Evolutionary conservation across 2,888 invertebrate species (phyloP).

Genomic region (Chironomus tentans): DNA sequence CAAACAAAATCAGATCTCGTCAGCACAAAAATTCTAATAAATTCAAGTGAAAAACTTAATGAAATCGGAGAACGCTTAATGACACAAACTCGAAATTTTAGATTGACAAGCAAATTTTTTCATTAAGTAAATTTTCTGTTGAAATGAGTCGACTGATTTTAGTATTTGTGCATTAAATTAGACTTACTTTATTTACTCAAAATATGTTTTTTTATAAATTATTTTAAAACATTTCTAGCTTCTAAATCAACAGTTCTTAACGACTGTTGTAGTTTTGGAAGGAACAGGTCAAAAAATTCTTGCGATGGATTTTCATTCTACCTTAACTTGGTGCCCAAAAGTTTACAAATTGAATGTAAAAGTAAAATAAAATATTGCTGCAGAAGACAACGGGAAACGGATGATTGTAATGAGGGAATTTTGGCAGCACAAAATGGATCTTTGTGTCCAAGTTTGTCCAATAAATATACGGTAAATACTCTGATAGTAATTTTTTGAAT

Average conservation of each 20-base stretch:
- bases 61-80: too few relatives aligned
- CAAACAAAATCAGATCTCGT: too few relatives aligned
- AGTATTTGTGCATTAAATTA: too few relatives aligned
- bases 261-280: background rate
- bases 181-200: too few relatives aligned
- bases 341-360: background rate
- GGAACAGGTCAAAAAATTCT: background rate
- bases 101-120: too few relatives aligned
- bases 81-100: too few relatives aligned
- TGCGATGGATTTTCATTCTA: background rate
- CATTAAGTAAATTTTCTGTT: too few relatives aligned
- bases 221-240: background rate
- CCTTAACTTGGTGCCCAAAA: background rate
- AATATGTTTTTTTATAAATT: background rate
- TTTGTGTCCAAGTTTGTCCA: background rate
- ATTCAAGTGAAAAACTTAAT: too few relatives aligned
- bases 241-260: background rate
- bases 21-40: too few relatives aligned
- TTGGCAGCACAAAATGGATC: background rate
- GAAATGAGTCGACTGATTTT: too few relatives aligned
- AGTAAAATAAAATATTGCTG: background rate
- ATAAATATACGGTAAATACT: background rate
- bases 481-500: background rate
- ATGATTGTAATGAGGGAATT: background rate
- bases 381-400: background rate